A percentile compares a stretch with the other conserved stretches of the same genome.
Conservation (phyloP, 2,113 vertebrate genomes). For the Syrrhaptes paradoxus region DNA sequence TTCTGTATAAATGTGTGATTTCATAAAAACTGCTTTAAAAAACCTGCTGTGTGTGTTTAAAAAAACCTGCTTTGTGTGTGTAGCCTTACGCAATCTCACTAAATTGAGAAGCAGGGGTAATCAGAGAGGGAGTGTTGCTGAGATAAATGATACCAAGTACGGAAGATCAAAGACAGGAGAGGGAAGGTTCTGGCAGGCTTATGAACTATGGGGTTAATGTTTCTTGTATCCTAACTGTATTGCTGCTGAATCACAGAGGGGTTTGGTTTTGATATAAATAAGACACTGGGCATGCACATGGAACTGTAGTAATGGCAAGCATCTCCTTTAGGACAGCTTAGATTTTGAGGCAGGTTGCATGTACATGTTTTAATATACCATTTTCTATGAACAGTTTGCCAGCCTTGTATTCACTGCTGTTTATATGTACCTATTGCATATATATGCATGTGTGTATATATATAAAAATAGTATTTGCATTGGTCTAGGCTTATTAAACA, state of each 20-base stretch:
- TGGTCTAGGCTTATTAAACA: not conserved
- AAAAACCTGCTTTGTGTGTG: not conserved
- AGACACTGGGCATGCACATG: not conserved
- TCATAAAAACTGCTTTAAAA: not conserved
- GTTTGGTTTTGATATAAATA: not conserved
- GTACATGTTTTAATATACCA: not conserved
- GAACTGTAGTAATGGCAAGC: not conserved
- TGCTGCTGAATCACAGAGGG: not conserved
- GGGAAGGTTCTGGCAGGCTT: not conserved
- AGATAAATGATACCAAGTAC: not conserved
- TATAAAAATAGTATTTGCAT: not conserved
- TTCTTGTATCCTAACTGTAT: not conserved
- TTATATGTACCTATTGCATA: not conserved
- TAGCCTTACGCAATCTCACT: not conserved
- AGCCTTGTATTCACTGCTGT: not conserved
- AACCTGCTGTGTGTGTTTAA: not conserved
- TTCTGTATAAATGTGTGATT: not conserved
- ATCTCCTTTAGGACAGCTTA: not conserved
- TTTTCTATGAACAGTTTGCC: not conserved
- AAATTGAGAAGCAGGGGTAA: not conserved
- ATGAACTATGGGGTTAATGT: not conserved
- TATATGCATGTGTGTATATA: fast-evolving
- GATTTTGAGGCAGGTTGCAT: not conserved
- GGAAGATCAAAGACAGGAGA: not conserved
- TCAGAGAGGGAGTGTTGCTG: not conserved